A percentile compares a stretch with the other conserved stretches of the same genome.
Evolutionary conservation across 2,113 vertebrate genomes (phyloP).

Genomic region (Pardalotus punctatus): DNA sequence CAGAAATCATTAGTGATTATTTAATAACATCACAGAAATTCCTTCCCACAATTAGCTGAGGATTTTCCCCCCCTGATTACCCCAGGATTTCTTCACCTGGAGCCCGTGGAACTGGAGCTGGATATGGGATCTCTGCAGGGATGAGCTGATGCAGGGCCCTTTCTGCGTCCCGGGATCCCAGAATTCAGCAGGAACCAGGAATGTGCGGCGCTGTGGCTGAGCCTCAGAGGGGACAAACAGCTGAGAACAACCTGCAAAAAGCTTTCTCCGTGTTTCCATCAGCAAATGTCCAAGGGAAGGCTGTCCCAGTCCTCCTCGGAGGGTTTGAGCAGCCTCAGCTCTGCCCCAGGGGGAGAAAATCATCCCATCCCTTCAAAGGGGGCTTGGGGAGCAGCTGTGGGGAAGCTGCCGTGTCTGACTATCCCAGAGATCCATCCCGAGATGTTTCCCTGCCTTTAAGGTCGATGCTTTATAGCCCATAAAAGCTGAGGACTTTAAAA

Average conservation of each 20-base stretch:
- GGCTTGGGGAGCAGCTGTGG: background rate
- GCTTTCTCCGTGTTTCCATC: background rate
- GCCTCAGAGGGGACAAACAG: background rate
- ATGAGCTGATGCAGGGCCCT: background rate
- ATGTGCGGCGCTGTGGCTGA: accelerated
- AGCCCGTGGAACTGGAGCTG: background rate
- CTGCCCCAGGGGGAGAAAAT: background rate
- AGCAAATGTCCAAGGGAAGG: background rate
- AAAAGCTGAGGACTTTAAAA: background rate
- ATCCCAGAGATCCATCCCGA: background rate
- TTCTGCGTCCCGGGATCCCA: accelerated
- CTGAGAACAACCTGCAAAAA: background rate
- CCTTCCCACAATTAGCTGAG: background rate
- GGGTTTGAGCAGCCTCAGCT: background rate
- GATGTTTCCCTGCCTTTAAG: background rate
- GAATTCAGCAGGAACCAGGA: background rate
- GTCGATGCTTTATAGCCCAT: background rate
- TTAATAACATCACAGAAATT: background rate
- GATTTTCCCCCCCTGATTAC: background rate
- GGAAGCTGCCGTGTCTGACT: background rate
- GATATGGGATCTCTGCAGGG: accelerated
- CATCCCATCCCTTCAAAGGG: background rate
- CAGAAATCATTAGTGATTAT: background rate
- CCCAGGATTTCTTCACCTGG: background rate
- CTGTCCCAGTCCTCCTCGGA: background rate